Evolutionary conservation across 2,797 vertebrate genomes (phyloP).

Genomic region (Poecilia gillii): DNA sequence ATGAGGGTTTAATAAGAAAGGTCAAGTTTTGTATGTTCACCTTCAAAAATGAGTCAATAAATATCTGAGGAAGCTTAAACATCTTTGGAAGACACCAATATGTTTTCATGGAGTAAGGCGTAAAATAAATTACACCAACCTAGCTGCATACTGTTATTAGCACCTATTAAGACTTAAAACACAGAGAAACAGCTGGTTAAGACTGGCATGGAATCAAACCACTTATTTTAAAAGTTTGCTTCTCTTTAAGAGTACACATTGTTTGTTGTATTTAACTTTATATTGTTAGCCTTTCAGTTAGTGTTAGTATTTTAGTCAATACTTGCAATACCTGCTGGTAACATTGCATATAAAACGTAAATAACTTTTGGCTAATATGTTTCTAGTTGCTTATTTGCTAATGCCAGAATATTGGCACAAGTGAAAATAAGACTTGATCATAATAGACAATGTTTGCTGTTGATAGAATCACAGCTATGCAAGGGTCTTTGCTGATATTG

Average conservation of each 20-base stretch:
- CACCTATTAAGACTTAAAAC: not conserved
- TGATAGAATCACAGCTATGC: not conserved
- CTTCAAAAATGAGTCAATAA: not conserved
- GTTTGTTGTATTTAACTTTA: not conserved
- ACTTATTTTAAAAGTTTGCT: not conserved
- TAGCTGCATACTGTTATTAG: slow-evolving; percentile 3
- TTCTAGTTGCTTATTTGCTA: not conserved
- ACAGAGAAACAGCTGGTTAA: too few species aligned
- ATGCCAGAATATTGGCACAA: not conserved
- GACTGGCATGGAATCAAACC: not conserved
- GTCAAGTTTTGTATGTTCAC: not conserved
- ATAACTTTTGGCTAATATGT: not conserved
- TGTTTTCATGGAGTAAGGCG: not conserved
- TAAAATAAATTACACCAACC: not conserved
- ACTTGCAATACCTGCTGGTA: not conserved
- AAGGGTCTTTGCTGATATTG: not conserved
- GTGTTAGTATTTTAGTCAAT: not conserved
- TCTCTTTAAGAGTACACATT: not conserved
- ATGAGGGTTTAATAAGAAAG: not conserved
- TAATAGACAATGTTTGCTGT: not conserved
- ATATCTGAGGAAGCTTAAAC: not conserved
- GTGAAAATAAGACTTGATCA: not conserved
- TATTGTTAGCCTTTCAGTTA: not conserved
- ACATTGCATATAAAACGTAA: not conserved
- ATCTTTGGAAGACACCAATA: not conserved